phyloP scores from a whole-genome alignment of 2,113 vertebrate species.

The Dolichotis patagonum region DNA sequence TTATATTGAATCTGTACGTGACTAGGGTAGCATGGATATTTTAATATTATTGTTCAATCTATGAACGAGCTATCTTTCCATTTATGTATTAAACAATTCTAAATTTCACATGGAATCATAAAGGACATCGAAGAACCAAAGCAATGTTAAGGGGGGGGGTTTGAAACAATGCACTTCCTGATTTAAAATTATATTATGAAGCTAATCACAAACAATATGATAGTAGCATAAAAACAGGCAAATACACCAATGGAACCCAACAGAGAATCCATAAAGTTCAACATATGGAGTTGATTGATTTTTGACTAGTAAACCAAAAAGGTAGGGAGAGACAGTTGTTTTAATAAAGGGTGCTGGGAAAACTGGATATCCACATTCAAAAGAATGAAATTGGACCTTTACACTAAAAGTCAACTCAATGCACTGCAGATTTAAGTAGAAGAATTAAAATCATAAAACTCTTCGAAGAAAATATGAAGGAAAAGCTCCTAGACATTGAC shows the following conservation, averaged over 20 bases:
- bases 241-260: neutral
- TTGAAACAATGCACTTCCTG: neutral
- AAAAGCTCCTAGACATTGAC: neutral
- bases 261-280: neutral
- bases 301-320: neutral
- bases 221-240: neutral
- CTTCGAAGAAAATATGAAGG: neutral
- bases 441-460: neutral
- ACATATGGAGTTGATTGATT: neutral
- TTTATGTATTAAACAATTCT: neutral
- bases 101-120: neutral
- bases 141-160: too few species aligned
- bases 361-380: neutral
- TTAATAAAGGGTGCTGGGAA: neutral
- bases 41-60: neutral
- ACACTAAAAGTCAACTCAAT: neutral
- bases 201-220: neutral
- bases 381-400: neutral
- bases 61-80: neutral
- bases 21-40: neutral
- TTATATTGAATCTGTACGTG: neutral
- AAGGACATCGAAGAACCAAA: neutral
- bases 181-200: neutral
- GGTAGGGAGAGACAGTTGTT: neutral
- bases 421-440: neutral